These are phyloP conservation scores for Cheilosia variabilis DNA, from an alignment of 2,888 invertebrate genomes.

Conservation along the genomic window DNA sequence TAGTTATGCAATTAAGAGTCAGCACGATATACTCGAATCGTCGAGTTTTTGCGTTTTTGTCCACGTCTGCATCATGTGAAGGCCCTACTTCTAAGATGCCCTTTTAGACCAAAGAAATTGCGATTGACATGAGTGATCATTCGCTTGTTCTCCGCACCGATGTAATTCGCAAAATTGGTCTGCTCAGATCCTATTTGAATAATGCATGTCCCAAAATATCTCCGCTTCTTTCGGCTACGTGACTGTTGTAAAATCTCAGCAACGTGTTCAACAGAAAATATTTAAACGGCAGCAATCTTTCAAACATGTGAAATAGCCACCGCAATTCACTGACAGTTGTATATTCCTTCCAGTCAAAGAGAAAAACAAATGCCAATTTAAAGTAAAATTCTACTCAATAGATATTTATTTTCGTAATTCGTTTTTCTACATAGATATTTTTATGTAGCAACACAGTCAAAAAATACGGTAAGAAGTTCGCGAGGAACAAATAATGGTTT, in stretches of 20 bases:
- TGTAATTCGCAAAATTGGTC: too few relatives aligned
- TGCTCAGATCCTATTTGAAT: too few relatives aligned
- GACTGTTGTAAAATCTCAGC: too few relatives aligned
- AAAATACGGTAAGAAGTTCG: constrained; percentile 39
- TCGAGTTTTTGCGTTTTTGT: too few relatives aligned
- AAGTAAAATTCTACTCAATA: constrained; percentile 66
- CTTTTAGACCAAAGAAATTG: too few relatives aligned
- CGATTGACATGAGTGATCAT: neutral
- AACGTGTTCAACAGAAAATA: neutral
- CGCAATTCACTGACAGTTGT: neutral
- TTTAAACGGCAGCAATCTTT: neutral
- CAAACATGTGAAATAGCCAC: too few relatives aligned
- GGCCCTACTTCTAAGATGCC: too few relatives aligned
- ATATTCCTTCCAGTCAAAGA: neutral
- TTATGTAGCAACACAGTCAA: constrained; percentile 69
- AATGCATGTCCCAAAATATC: neutral
- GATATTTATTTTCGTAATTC: constrained; percentile 46
- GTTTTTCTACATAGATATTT: constrained; percentile 53
- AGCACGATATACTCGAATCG: too few relatives aligned
- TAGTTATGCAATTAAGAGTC: too few relatives aligned
- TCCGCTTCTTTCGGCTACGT: too few relatives aligned
- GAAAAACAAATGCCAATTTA: neutral
- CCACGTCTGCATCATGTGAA: too few relatives aligned
- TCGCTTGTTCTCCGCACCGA: neutral
- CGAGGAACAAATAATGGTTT: constrained; percentile 16